phyloP scores from a whole-genome alignment of 2,888 invertebrate species.

The Alentia gelatinosa region DNA sequence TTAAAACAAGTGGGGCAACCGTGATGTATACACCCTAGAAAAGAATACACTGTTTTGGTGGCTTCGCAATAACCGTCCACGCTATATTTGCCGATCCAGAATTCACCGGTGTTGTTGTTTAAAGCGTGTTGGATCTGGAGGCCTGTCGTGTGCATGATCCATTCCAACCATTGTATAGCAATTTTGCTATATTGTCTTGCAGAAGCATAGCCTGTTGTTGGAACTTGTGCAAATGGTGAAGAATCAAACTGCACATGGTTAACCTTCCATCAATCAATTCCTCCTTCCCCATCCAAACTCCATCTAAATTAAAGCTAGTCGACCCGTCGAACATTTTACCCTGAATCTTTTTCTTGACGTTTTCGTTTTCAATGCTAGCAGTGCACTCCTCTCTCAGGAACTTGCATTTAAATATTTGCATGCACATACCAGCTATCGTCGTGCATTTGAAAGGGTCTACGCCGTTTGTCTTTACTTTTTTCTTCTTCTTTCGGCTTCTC shows the following conservation, averaged over 20 bases:
- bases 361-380: background rate
- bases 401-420: background rate
- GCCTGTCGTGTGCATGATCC: background rate
- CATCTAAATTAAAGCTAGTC: background rate
- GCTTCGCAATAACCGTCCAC: background rate
- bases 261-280: background rate
- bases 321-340: background rate
- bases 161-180: background rate
- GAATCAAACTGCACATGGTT: background rate
- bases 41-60: background rate
- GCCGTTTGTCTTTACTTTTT: background rate
- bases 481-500: background rate
- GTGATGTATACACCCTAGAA: background rate
- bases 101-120: background rate
- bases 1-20: background rate
- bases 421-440: background rate
- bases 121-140: background rate
- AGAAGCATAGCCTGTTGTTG: background rate
- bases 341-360: background rate
- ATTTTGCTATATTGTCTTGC: background rate
- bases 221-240: background rate
- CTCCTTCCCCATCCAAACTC: background rate
- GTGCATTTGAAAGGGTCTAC: background rate
- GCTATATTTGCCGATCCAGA: background rate
- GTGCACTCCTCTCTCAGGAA: background rate